Base-by-base conservation (phyloP, 1,140 invertebrate genomes). In the Brachystomella parvula region DNA sequence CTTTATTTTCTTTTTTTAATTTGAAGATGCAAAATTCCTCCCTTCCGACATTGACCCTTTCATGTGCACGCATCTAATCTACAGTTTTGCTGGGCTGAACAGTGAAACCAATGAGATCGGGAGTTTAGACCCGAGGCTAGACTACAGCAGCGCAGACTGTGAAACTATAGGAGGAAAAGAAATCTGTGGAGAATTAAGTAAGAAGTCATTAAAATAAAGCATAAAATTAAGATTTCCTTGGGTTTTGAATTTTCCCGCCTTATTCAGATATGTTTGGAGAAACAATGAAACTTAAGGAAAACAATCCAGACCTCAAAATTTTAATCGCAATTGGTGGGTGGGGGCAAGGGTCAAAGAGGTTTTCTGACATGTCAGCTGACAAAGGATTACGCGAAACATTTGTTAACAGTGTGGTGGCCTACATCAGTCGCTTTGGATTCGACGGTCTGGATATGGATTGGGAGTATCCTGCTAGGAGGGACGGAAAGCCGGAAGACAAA, bases 51-150 rank as follows among this genome's bases (percentile, higher is more conserved):
- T 95, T 32, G 86, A 89, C 63, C 86, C 90, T 0, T 82, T 81
- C 6, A 79, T 93, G 17, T 96, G 92, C 75, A 93, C 91, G 0
- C 91, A 96, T 75, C 77, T 94, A 12, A 85, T 94, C 24, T 94
- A 95, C 73, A 85, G 89, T 2, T 95, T 94, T 76, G 90, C 89
- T 17, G 89, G 90, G 0, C 76, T 93, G 15, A 83, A 91, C 71
- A 79, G 81, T 1, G 78, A 76, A 0, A 80, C 83, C 0, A 82
- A 82, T 70, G 81, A 79, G n/a, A 89, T 92, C 39, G 84, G 81
- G 61, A 81, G 79, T 57, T 75, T 84, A 0, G 89, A 91, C 80
- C 82, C 86, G 19, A 89, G 83, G 81, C 82, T 87, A 75, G 89
- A 92, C 74, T 77, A n/a, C 77, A 12, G 84, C 86, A 21, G 86